Conservation (phyloP, 1,140 invertebrate species). For the Heliconius hermathena region DNA sequence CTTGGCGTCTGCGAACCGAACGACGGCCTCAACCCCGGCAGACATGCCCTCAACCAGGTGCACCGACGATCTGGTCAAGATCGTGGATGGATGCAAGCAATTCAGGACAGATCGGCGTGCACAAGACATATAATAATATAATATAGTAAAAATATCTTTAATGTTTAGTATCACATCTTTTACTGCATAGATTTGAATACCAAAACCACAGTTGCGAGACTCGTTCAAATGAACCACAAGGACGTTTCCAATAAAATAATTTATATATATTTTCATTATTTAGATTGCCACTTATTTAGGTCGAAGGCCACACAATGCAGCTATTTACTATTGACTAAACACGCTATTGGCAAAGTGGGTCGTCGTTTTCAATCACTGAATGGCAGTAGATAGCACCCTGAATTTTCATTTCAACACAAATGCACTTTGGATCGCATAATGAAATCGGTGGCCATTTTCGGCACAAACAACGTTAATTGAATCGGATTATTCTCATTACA, state of each 20-base stretch:
- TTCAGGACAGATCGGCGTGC: too few species aligned
- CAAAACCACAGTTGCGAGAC: too few species aligned
- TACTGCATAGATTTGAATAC: neutral
- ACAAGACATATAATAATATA: too few species aligned
- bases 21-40: too few species aligned
- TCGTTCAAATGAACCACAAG: neutral
- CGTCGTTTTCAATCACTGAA: constrained; percentile 31
- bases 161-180: too few species aligned
- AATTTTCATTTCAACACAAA: constrained; percentile 22
- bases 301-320: constrained; percentile 20
- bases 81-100: too few species aligned
- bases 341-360: constrained; percentile 26
- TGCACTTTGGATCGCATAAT: constrained; percentile 29
- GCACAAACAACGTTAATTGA: constrained; percentile 29
- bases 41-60: too few species aligned
- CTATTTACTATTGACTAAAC: constrained; percentile 24
- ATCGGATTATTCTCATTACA: constrained; percentile 20
- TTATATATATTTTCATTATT: constrained; percentile 21
- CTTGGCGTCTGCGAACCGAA: too few species aligned
- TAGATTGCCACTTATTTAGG: constrained; percentile 24
- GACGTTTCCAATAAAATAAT: neutral
- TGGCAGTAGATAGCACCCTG: constrained; percentile 20
- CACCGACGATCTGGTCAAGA: too few species aligned
- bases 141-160: too few species aligned
- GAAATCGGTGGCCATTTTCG: constrained; percentile 34